phyloP scores from a whole-genome alignment of 2,888 invertebrate genomes.

The Malacosoma neustria region DNA sequence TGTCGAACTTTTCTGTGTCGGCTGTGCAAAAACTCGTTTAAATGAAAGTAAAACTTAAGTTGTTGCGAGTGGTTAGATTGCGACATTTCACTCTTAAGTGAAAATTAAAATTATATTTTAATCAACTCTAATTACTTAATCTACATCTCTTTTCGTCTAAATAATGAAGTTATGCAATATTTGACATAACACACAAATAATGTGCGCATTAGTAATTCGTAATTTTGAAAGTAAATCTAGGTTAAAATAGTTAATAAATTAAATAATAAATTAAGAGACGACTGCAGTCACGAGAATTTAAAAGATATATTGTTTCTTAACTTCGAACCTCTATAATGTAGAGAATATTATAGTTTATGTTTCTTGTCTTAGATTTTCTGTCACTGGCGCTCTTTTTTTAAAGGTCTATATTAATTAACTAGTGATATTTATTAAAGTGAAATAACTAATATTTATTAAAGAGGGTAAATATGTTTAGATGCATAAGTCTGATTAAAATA shows the following conservation, averaged over 20 bases:
- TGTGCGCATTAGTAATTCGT: background rate
- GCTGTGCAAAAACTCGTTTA: constrained; percentile 42
- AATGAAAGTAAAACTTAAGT: constrained; percentile 48
- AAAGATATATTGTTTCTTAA: too few relatives aligned
- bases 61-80: constrained; percentile 26
- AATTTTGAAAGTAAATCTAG: background rate
- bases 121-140: constrained; percentile 19
- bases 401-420: too few relatives aligned
- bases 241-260: background rate
- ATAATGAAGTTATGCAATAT: constrained; percentile 2
- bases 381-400: too few relatives aligned
- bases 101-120: constrained; percentile 30
- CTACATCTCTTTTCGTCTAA: constrained; percentile 3
- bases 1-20: background rate
- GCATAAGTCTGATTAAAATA: too few relatives aligned
- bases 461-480: too few relatives aligned
- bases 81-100: constrained; percentile 45
- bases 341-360: too few relatives aligned
- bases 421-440: too few relatives aligned
- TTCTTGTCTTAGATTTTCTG: too few relatives aligned
- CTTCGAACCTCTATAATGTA: too few relatives aligned
- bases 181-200: background rate
- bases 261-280: too few relatives aligned
- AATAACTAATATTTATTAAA: too few relatives aligned
- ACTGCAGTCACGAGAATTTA: too few relatives aligned